Base-by-base conservation (phyloP, 2,888 invertebrate species). In the Miltochrista miniata region DNA sequence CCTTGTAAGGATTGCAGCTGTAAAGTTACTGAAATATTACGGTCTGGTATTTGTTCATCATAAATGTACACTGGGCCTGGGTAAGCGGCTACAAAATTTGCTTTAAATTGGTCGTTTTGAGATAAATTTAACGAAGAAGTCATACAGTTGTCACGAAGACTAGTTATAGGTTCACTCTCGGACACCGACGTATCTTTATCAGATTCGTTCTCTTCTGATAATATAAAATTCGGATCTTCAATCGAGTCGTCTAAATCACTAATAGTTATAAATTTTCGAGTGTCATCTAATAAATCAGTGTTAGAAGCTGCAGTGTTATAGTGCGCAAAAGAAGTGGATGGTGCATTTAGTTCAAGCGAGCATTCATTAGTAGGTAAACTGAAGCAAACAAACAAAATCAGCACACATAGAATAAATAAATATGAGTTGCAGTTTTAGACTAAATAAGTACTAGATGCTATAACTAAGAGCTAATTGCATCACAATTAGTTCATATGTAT, bases 331-430 rank as follows among this genome's bases (percentile, higher is more conserved):
- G 48, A 48, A 52, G 52, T 52, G 36, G 48, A 48, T 40, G 52
- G 48, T 48, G 46, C 40, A 50, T 45, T 50, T 29, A 41, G 50
- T 45, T 50, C 45, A 40, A 46, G 36, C 37, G 37, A 41, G 45
- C 35, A 43, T 31, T 51, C 38, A 51, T 41, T 51, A 46, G 42
- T 43, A 43, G 46, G 33, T 38, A 51, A 46, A 46, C 51, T 51
- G 51, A 51, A 51, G 51, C 46, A 51, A 51, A 43, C 41, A 45
- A 44, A 44, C 24, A 47, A 46, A 46, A 51, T 51, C 51, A 46
- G 43, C 41, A 42, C 7, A 37, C 3, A 5, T 38, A 48, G 18
- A 13, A 30, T 31, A 31, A 5, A 5, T 31, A 7, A 31, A 31
- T 5, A 31, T 31, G 31, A 30, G 30, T 30, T 30, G 30, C 30